Evolutionary conservation across 2,113 vertebrate genomes (phyloP).

Genomic region (Ceratotherium simum): DNA sequence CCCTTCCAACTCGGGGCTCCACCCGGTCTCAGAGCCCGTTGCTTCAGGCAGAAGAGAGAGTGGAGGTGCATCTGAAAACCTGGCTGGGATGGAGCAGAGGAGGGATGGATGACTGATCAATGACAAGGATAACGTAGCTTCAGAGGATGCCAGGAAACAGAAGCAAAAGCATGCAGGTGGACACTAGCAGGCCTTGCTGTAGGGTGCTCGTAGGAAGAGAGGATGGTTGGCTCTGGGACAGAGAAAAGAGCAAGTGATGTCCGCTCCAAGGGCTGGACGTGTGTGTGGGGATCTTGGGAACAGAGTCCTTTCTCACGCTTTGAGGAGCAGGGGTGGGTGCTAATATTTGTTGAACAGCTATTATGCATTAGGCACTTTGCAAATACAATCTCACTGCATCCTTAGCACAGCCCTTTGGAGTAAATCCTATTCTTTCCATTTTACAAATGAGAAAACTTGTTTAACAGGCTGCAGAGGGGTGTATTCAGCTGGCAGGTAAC

Average conservation of each 20-base stretch:
- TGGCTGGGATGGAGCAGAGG: background rate
- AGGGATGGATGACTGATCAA: fast-evolving
- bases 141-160: background rate
- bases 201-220: fast-evolving
- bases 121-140: fast-evolving
- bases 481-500: fast-evolving
- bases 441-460: background rate
- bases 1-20: background rate
- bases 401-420: background rate
- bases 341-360: fast-evolving
- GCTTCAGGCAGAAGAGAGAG: background rate
- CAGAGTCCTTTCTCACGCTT: fast-evolving
- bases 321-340: background rate
- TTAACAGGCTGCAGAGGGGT: fast-evolving
- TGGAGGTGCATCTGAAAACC: background rate
- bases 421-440: no score
- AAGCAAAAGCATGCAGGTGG: no score
- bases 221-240: background rate
- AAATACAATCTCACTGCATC: fast-evolving
- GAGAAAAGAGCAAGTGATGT: background rate
- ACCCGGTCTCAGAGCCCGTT: background rate
- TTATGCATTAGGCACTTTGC: fast-evolving
- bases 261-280: fast-evolving
- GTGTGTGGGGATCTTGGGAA: background rate
- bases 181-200: background rate